Evolutionary conservation across 2,888 invertebrate genomes (phyloP), one percentile per base, ranked within the genome.

Genomic region (Zaprionus lineosus): DNA sequence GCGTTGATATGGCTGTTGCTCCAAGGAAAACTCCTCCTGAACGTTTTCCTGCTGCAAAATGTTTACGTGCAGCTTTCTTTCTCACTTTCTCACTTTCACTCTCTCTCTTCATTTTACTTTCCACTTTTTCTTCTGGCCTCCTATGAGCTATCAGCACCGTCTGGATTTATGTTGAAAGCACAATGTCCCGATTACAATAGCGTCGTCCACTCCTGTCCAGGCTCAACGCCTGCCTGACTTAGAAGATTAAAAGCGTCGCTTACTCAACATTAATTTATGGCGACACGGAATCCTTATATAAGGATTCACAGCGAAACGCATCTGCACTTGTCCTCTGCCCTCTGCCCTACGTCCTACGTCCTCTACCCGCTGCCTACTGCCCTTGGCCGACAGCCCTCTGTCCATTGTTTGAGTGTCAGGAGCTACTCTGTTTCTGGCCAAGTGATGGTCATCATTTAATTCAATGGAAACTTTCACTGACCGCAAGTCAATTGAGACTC

Each of bases 231-330:
- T 16, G 48, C 34, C 24, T 29, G 48, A 52, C 55, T 67, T 62
- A 16, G 31, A 33, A 76, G 84, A 81, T 84, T 86, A 81, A 71
- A 70, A 67, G 66, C 68, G 55, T 60, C 64, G 64, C 64, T 63
- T 53, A 56, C 52, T 68, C 76, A 63, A 46, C 66, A 63, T 59
- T 71, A 84, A 81, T 81, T 81, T 81, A 84, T 81, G 68, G 71
- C 43, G 55, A 57, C 51, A 44, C 29, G 29, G 37, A 50, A 44
- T 39, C 19, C 15, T 11, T n/a, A n/a, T n/a, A n/a, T n/a, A n/a
- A n/a, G n/a, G n/a, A n/a, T n/a, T n/a, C n/a, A n/a, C 28, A 29
- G 43, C 31, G 46, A 7, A 33, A 12, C 39, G 19, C 51, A 40
- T 48, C 46, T 47, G 40, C 50, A 31, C 9, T n/a, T n/a, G n/a